Percentiles rank a stretch among this genome's conserved stretches.
Evolutionary conservation across 2,797 vertebrate species (phyloP).

Genomic region (Anabas testudineus): DNA sequence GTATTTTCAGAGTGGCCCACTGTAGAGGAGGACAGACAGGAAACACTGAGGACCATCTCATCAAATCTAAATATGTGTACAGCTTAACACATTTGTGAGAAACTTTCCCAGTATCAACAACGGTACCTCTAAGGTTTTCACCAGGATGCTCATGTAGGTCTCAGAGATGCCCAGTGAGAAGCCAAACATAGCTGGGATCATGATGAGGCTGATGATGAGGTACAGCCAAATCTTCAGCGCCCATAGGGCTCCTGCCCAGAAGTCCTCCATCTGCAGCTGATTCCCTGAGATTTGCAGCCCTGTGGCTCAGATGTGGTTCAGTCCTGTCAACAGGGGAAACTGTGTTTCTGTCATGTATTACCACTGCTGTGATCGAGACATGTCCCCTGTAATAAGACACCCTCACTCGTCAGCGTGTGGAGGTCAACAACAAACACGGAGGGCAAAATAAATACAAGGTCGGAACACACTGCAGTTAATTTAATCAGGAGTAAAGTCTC

Average conservation of each 20-base stretch:
- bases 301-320: slow-evolving; percentile 22
- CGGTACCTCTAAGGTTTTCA: slow-evolving; percentile 91
- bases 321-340: slow-evolving; percentile 5
- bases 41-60: neutral
- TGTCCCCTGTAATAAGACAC: neutral
- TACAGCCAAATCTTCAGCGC: slow-evolving; percentile 84
- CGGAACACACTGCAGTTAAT: neutral
- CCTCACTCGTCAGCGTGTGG: neutral
- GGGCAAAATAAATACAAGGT: neutral
- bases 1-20: slow-evolving; percentile 96
- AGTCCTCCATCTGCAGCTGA: slow-evolving; percentile 82
- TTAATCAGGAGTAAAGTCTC: neutral
- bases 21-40: slow-evolving; percentile 66
- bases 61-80: neutral
- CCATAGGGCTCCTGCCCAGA: slow-evolving; percentile 72
- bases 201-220: slow-evolving; percentile 85
- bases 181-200: slow-evolving; percentile 92
- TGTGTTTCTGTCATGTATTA: neutral
- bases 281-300: slow-evolving; percentile 43
- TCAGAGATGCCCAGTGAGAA: slow-evolving; percentile 94
- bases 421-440: slow-evolving; percentile 3
- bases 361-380: neutral
- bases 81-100: neutral
- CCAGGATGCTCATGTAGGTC: slow-evolving; percentile 90
- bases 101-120: too few species aligned